A percentile compares a stretch with the other conserved stretches of the same genome.
Evolutionary conservation across 2,888 invertebrate species (phyloP).

Genomic region (Drosophila trichaetosa): DNA sequence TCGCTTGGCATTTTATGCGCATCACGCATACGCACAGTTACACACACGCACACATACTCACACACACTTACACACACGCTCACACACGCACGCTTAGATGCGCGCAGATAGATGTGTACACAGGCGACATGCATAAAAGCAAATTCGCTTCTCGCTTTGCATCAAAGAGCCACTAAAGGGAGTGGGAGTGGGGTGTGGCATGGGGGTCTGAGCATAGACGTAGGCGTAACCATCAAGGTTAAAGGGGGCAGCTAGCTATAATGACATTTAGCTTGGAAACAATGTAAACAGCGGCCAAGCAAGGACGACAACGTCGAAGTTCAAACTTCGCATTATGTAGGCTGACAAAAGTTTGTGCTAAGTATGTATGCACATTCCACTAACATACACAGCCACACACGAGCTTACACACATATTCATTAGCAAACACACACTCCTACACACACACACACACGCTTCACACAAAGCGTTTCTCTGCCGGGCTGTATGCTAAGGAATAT

Average conservation of each 20-base stretch:
- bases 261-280: constrained; percentile 81
- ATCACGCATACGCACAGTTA: constrained; percentile 78
- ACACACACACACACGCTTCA: constrained; percentile 5
- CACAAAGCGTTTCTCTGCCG: constrained; percentile 25
- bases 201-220: neutral
- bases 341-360: constrained; percentile 65
- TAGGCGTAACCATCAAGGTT: neutral
- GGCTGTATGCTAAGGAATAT: constrained; percentile 73
- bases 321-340: constrained; percentile 72
- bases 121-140: constrained; percentile 66
- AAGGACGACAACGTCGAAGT: constrained; percentile 62
- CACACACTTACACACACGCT: constrained; percentile 14
- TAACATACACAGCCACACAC: constrained; percentile 3
- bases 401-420: neutral
- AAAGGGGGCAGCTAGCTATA: constrained; percentile 47
- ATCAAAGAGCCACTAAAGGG: constrained; percentile 47
- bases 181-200: neutral
- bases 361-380: constrained; percentile 64
- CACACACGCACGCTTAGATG: constrained; percentile 34
- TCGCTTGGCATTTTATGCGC: constrained; percentile 79
- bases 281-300: constrained; percentile 71
- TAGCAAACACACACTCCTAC: constrained; percentile 2
- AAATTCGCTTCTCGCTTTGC: constrained; percentile 69
- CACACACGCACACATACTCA: constrained; percentile 58
- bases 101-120: constrained; percentile 58